phyloP scores from a whole-genome alignment of 2,113 vertebrate genomes.

The Paramisgurnus dabryanus region DNA sequence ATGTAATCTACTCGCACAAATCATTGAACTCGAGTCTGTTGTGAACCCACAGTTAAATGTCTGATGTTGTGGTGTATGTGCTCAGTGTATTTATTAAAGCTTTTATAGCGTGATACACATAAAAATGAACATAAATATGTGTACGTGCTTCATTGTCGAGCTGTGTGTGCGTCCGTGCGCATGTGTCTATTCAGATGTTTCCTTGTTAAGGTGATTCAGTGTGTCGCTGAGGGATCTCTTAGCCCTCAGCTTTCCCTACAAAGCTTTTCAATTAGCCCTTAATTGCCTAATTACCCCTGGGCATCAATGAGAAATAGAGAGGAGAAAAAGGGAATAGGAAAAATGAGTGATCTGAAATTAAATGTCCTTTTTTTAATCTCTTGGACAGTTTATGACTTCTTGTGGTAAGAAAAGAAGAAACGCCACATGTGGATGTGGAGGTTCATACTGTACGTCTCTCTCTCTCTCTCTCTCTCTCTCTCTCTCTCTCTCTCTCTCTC shows the following conservation, averaged over 20 bases:
- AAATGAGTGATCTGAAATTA: slow-evolving; percentile 1
- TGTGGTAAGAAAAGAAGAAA: not conserved
- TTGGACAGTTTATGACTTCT: not conserved
- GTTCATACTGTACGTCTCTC: not conserved
- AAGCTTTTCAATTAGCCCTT: slow-evolving; percentile 42
- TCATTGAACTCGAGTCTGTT: no score
- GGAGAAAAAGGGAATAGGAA: slow-evolving; percentile 6
- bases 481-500: not conserved
- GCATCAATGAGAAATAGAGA: slow-evolving; percentile 34
- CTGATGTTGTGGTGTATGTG: not conserved
- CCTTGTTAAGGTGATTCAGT: slow-evolving; percentile 32
- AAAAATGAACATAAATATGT: slow-evolving; percentile 1
- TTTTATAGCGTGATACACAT: slow-evolving; percentile 1
- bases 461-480: not conserved
- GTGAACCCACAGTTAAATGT: not conserved
- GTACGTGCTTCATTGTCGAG: slow-evolving; percentile 24
- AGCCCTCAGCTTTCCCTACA: slow-evolving; percentile 27
- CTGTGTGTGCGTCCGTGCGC: not conserved
- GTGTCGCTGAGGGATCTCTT: slow-evolving; percentile 7
- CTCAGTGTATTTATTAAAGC: not conserved
- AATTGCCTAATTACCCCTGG: slow-evolving; percentile 46
- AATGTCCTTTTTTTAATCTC: not conserved
- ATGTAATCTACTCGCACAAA: no score
- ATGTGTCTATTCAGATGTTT: slow-evolving; percentile 32
- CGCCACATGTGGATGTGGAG: not conserved